Evolutionary conservation across 2,888 invertebrate species (phyloP).

Genomic region (Rhamphomyia laevipes): DNA sequence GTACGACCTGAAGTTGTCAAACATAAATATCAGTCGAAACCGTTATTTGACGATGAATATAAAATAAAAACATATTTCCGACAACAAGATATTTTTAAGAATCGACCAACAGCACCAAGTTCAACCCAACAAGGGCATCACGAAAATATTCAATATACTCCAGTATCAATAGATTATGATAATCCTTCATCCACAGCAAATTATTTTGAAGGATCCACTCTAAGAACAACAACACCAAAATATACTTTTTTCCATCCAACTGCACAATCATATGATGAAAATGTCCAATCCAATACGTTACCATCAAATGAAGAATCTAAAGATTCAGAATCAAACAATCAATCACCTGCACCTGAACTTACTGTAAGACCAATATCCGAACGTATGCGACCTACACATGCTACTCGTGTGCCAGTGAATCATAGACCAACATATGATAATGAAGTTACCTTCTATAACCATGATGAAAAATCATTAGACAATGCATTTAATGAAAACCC

Average conservation of each 20-base stretch:
- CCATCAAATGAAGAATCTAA: slow-evolving; percentile 12
- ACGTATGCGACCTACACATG: slow-evolving; percentile 3
- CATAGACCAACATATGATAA: slow-evolving; percentile 22
- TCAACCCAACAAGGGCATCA: slow-evolving; percentile 19
- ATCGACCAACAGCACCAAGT: slow-evolving; percentile 21
- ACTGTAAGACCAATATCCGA: neutral
- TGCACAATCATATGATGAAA: slow-evolving; percentile 21
- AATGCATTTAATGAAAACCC: slow-evolving; percentile 38
- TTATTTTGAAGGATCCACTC: slow-evolving; percentile 19
- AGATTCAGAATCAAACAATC: neutral
- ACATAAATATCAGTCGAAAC: slow-evolving; percentile 13
- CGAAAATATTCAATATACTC: slow-evolving; percentile 31
- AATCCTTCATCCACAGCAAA: slow-evolving; percentile 19
- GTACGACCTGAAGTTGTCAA: slow-evolving; percentile 19
- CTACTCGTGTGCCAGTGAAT: slow-evolving; percentile 19
- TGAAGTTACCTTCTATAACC: slow-evolving; percentile 20
- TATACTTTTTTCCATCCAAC: slow-evolving; percentile 29
- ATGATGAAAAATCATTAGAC: slow-evolving; percentile 28
- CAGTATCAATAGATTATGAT: slow-evolving; percentile 25
- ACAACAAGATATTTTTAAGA: slow-evolving; percentile 34
- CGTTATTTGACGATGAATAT: slow-evolving; percentile 27
- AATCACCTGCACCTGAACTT: neutral
- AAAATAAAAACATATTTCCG: slow-evolving; percentile 37
- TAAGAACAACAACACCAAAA: slow-evolving; percentile 18
- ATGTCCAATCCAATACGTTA: slow-evolving; percentile 18